phyloP scores from a whole-genome alignment of 2,888 invertebrate genomes.

The Tromatobia lineatoria region DNA sequence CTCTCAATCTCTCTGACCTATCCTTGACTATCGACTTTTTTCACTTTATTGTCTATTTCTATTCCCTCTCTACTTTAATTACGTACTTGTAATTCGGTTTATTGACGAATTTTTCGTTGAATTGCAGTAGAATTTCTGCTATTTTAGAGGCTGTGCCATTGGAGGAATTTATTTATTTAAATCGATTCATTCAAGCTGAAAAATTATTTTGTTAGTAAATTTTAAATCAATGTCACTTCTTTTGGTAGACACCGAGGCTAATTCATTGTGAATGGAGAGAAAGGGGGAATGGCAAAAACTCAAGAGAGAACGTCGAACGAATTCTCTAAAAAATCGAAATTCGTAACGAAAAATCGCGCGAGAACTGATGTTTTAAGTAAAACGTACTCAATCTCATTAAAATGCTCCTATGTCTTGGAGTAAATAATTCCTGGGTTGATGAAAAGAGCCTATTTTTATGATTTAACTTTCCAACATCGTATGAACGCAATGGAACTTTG shows the following conservation, averaged over 20 bases:
- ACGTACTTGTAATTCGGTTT: slow-evolving; percentile 62
- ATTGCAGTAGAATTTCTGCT: slow-evolving; percentile 52
- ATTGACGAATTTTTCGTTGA: slow-evolving; percentile 50
- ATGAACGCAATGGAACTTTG: too few relatives aligned
- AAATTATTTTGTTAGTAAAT: background rate
- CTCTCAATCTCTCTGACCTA: slow-evolving; percentile 23
- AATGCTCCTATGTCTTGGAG: too few relatives aligned
- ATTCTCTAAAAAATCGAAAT: background rate
- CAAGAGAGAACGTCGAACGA: background rate
- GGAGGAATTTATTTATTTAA: slow-evolving; percentile 14
- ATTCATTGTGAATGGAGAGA: slow-evolving; percentile 27
- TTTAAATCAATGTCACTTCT: slow-evolving; percentile 22
- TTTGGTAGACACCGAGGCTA: slow-evolving; percentile 42
- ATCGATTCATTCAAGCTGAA: background rate
- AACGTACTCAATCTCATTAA: too few relatives aligned
- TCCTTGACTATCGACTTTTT: slow-evolving; percentile 39
- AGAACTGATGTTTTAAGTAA: too few relatives aligned
- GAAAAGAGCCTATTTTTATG: too few relatives aligned
- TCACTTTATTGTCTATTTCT: background rate
- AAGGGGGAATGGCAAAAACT: background rate
- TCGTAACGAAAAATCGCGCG: too few relatives aligned
- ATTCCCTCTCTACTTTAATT: slow-evolving; percentile 35
- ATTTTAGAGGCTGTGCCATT: slow-evolving; percentile 18
- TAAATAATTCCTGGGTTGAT: too few relatives aligned
- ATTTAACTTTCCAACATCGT: too few relatives aligned